These are phyloP conservation scores for Petromus typicus DNA, from an alignment of 2,113 vertebrate genomes.

Conservation along the genomic window DNA sequence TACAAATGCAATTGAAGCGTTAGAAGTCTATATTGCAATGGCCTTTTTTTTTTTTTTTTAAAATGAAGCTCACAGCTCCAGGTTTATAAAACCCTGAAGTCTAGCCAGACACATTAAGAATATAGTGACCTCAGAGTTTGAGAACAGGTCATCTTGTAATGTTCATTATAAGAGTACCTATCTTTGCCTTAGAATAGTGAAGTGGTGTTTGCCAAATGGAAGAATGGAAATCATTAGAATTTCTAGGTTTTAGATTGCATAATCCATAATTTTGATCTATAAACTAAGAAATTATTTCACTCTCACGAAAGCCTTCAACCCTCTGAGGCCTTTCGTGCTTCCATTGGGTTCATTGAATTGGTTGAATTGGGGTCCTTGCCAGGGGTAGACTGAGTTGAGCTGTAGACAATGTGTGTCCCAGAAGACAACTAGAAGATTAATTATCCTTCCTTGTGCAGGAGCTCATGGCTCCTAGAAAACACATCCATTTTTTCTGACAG, in stretches of 20 bases:
- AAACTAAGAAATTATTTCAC: constrained; percentile 34
- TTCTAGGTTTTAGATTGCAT: not conserved
- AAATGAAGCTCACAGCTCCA: not conserved
- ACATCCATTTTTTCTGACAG: not conserved
- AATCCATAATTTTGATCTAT: not conserved
- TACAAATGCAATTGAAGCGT: constrained; percentile 35
- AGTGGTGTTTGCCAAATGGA: constrained; percentile 34
- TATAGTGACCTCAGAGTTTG: constrained; percentile 5
- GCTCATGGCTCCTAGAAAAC: not conserved
- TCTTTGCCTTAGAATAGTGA: constrained; percentile 14
- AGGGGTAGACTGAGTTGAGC: too few species aligned
- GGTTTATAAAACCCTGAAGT: constrained; percentile 16
- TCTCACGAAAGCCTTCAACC: not conserved
- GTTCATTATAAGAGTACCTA: not conserved
- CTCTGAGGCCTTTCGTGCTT: not conserved
- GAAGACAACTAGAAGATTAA: not conserved
- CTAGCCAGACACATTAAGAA: constrained; percentile 32
- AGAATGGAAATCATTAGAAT: constrained; percentile 17
- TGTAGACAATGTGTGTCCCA: too few species aligned
- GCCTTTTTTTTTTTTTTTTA: constrained; percentile 1
- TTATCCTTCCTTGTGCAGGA: not conserved
- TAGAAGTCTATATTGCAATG: not conserved
- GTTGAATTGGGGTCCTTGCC: not conserved
- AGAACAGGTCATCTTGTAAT: not conserved
- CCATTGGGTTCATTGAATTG: not conserved